A percentile compares a stretch with the other conserved stretches of the same genome.
Conservation (phyloP, 1,140 invertebrate species). For the Drosophila ohnishii region DNA sequence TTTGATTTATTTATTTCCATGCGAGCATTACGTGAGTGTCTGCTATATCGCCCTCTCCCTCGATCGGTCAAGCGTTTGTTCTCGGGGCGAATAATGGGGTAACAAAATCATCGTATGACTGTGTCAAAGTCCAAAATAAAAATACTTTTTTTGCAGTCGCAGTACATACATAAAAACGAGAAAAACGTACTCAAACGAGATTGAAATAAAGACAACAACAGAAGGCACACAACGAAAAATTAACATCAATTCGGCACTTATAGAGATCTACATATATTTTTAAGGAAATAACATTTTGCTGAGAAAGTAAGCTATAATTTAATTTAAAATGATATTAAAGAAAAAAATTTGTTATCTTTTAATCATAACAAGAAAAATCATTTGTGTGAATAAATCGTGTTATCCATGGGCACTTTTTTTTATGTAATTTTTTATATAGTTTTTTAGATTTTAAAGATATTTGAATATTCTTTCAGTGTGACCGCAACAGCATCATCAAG, state of each 20-base stretch:
- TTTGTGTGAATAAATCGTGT: neutral
- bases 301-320: too few species aligned
- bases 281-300: neutral
- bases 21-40: conserved; percentile 31
- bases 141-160: conserved; percentile 68
- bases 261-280: neutral
- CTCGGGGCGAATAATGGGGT: conserved; percentile 57
- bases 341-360: neutral
- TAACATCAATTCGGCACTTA: too few species aligned
- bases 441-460: neutral
- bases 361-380: neutral
- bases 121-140: conserved; percentile 80
- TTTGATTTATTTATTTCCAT: conserved; percentile 34
- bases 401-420: too few species aligned
- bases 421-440: neutral
- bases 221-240: conserved; percentile 13
- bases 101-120: conserved; percentile 79
- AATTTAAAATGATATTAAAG: neutral
- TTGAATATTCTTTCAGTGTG: conserved; percentile 12
- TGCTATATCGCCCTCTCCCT: conserved; percentile 11
- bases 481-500: conserved; percentile 33
- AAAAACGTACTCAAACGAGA: conserved; percentile 55
- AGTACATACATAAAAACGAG: conserved; percentile 57
- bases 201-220: conserved; percentile 48
- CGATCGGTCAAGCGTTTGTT: conserved; percentile 11